Evolutionary conservation across 1,140 invertebrate species (phyloP).

Genomic region (Halyomorpha halys): DNA sequence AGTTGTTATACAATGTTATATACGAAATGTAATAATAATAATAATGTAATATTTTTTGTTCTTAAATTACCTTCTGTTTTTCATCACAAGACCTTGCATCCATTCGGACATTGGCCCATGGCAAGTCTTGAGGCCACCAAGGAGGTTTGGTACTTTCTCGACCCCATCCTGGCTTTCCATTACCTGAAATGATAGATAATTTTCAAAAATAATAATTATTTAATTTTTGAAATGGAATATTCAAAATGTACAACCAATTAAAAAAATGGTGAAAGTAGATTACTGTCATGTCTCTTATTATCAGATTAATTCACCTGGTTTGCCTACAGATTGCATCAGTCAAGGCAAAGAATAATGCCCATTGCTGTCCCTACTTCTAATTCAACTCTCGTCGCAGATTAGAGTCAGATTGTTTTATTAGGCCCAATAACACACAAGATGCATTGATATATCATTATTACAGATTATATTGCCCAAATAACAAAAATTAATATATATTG

Average conservation of each 20-base stretch:
- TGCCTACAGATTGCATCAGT: no score
- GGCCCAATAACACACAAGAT: no score
- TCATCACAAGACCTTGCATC: conserved; percentile 90
- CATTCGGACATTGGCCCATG: conserved; percentile 96
- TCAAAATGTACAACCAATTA: neutral
- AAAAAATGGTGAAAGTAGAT: no score
- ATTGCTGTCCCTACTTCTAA: no score
- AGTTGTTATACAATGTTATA: neutral
- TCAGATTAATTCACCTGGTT: no score
- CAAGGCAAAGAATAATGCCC: no score
- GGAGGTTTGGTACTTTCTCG: conserved; percentile 85
- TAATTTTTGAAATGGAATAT: neutral
- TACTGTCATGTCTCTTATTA: no score
- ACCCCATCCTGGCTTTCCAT: conserved; percentile 95
- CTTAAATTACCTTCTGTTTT: conserved; percentile 51
- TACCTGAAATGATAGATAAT: conserved; percentile 42
- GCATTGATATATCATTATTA: no score
- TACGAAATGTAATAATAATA: neutral
- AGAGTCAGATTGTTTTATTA: no score
- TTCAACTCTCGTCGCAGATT: no score
- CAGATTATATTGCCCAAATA: no score
- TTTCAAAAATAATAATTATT: neutral
- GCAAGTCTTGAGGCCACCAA: conserved; percentile 94
- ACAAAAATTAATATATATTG: no score
- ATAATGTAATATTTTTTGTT: neutral